Base-by-base conservation (phyloP, 92 coral and sea anemone species). In the Chrysogorgia sp. region DNA sequence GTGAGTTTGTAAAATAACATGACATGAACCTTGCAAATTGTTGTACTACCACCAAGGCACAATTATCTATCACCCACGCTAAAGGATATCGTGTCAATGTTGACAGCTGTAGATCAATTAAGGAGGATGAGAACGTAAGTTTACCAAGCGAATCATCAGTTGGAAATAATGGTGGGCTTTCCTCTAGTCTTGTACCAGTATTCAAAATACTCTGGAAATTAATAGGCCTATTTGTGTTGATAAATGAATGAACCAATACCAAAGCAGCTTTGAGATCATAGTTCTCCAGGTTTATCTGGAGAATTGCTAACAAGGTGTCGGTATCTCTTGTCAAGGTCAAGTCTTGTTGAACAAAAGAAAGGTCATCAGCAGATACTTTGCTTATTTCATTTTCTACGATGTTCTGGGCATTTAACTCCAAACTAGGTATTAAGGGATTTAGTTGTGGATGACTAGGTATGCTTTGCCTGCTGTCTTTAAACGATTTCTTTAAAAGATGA, bases 11-110 rank as follows among this genome's bases (percentile, higher is more conserved):
- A 71, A 96, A 96, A 83, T 96, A 96, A 20, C 97, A 93, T 0
- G 96, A 88, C 99, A 96, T 91, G 52, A 96, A 85, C 22, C 97
- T 87, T 8, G 91, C 99, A 1, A 96, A 74, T 0, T 91, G 79
- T 33, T 92, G 99, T 40, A 96, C 92, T 41, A 90, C 91, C 63
- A 84, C 82, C 10, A 96, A 20, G 1, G 92, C 96, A 76, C 89
- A 79, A 34, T 81, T 88, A 67, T 89, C 96, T 2, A 85, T 78
- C 1, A 91, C 92, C 70, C 97, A 85, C 10, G 92, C 87, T 29
- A 91, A 71, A 23, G 99, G 99, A 66, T 85, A 96, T 26, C 81
- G 79, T 67, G 86, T 92, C 10, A 92, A 82, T 1, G 86, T 78
- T 13, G 90, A 74, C 57, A 81, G 72, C 28, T 88, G 88, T 43